Percentiles rank a stretch among this genome's conserved stretches.
Conservation (phyloP, 2,113 vertebrate species). For the Grallaria varia region DNA sequence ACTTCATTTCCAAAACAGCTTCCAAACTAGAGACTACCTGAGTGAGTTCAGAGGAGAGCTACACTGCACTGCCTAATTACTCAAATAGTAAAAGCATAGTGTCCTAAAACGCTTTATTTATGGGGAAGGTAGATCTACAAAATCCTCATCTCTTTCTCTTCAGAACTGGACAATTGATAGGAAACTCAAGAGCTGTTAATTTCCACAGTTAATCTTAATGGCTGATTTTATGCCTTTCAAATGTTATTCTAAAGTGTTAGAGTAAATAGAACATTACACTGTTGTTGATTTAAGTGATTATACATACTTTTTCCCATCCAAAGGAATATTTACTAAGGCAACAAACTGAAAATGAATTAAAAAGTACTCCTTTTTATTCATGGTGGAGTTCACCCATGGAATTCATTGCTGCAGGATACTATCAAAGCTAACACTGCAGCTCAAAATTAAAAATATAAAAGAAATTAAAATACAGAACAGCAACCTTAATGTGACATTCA, state of each 20-base stretch:
- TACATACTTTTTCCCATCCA: conserved; percentile 47
- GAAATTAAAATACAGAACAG: neutral
- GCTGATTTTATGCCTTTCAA: conserved; percentile 39
- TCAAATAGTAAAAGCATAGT: neutral
- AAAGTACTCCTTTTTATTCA: conserved; percentile 20
- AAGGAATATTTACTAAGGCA: conserved; percentile 50
- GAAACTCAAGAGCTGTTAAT: conserved; percentile 30
- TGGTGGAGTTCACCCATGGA: neutral
- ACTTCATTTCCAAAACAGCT: neutral
- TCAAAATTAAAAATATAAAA: neutral
- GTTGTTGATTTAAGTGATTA: conserved; percentile 65
- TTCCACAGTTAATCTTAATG: conserved; percentile 19
- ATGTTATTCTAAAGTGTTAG: conserved; percentile 51
- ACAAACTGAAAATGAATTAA: conserved; percentile 26
- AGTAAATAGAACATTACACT: conserved; percentile 48
- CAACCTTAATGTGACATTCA: conserved; percentile 20
- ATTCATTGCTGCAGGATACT: conserved; percentile 24
- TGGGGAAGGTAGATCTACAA: neutral
- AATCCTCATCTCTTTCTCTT: conserved; percentile 7
- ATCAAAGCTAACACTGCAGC: neutral
- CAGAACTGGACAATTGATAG: conserved; percentile 22
- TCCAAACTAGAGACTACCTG: neutral
- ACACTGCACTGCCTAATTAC: neutral
- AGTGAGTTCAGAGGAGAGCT: neutral
- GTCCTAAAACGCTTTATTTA: neutral